Conservation (phyloP, 2,113 vertebrate species). For the Plecotus auritus region DNA sequence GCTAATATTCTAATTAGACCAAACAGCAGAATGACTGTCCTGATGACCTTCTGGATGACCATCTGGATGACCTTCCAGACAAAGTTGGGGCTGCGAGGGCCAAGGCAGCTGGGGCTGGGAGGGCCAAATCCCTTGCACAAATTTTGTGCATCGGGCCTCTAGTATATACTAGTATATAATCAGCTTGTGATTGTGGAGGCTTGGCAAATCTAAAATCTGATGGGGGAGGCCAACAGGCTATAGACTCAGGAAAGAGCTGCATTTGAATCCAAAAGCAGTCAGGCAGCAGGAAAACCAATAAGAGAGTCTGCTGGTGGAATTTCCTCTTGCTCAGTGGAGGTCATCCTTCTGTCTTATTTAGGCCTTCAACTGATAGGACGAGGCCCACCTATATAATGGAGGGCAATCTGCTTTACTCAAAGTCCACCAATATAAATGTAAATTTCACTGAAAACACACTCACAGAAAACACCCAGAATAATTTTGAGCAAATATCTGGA, state of each 20-base stretch:
- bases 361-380: neutral
- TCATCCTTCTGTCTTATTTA: neutral
- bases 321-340: neutral
- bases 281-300: neutral
- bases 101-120: no score
- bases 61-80: no score
- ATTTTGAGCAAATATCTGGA: neutral
- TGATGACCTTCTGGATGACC: no score
- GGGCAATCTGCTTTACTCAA: neutral
- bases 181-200: neutral
- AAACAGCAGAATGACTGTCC: no score
- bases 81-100: no score
- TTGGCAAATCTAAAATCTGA: neutral
- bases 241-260: neutral
- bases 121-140: no score
- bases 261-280: neutral
- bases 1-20: no score
- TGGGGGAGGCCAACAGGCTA: neutral
- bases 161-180: neutral
- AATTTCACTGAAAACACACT: neutral
- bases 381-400: neutral
- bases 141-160: no score
- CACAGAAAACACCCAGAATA: neutral
- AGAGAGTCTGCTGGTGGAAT: neutral
- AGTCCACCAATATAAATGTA: neutral